These are phyloP conservation scores for Vulpes ferrilata DNA, from an alignment of 2,113 vertebrate genomes.

Conservation along the genomic window DNA sequence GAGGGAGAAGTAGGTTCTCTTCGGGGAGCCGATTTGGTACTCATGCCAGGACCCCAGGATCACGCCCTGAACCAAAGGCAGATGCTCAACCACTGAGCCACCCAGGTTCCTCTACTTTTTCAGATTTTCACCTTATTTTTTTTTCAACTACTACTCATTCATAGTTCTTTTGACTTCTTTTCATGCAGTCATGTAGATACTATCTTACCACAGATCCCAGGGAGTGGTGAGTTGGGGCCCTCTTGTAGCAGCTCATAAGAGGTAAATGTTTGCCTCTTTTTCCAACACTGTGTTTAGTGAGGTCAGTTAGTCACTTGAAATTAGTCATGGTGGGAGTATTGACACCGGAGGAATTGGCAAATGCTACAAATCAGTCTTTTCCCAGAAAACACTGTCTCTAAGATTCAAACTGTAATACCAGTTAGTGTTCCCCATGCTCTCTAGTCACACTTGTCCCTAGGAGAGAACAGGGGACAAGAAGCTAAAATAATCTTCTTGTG, in stretches of 20 bases:
- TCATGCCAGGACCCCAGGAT: no score
- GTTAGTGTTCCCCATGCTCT: not conserved
- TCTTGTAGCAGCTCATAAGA: not conserved
- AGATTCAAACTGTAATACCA: not conserved
- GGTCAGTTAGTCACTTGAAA: constrained; percentile 8
- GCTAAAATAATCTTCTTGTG: not conserved
- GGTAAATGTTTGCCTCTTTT: not conserved
- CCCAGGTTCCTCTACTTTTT: not conserved
- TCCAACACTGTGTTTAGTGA: not conserved
- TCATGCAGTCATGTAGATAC: not conserved
- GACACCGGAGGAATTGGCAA: not conserved
- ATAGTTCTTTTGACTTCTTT: not conserved
- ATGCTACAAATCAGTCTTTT: not conserved
- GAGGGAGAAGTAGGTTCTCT: no score
- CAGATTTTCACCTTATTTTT: not conserved
- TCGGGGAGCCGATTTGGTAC: no score
- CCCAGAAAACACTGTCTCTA: not conserved
- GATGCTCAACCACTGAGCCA: no score
- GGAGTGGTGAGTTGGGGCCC: not conserved
- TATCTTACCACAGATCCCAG: not conserved
- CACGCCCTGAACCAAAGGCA: no score
- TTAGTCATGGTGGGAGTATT: not conserved
- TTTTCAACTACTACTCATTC: not conserved
- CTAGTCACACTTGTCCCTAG: not conserved
- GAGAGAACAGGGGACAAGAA: not conserved